These are phyloP conservation scores for Mustela lutreola DNA, from an alignment of 2,113 vertebrate species.

Conservation along the genomic window DNA sequence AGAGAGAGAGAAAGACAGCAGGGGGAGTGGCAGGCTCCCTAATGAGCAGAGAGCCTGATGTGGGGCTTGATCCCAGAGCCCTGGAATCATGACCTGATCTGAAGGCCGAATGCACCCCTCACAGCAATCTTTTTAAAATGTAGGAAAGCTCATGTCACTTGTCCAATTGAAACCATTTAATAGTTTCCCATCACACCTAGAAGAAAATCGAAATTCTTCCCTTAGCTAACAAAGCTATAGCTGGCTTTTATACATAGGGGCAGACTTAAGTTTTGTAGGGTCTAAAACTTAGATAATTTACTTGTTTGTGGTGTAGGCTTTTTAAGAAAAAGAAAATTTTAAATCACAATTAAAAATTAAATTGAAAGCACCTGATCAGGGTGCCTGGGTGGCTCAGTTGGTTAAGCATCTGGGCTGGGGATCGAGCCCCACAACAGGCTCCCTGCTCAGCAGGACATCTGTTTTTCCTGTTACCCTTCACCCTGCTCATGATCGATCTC, in stretches of 20 bases:
- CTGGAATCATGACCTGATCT: too few species aligned
- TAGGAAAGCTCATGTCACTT: neutral
- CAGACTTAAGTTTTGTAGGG: neutral
- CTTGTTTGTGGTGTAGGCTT: neutral
- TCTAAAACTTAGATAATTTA: neutral
- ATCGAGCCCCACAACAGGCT: too few species aligned
- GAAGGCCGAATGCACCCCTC: too few species aligned
- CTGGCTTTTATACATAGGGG: neutral
- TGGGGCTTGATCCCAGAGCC: too few species aligned
- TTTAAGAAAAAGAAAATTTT: neutral
- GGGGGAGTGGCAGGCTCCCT: too few species aligned
- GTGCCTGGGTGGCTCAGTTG: too few species aligned
- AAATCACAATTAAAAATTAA: conserved; percentile 1
- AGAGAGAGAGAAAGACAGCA: too few species aligned
- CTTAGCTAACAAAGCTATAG: neutral
- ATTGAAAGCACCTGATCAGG: neutral
- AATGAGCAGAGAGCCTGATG: too few species aligned
- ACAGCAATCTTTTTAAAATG: conserved; percentile 2
- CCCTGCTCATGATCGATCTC: too few species aligned
- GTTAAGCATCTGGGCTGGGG: too few species aligned
- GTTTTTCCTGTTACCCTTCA: too few species aligned
- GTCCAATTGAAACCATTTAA: neutral
- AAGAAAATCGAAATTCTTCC: neutral
- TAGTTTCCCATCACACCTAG: neutral
- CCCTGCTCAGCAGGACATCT: too few species aligned